Evolutionary conservation across 2,797 vertebrate species (phyloP).

Genomic region (Adrianichthys oophorus): DNA sequence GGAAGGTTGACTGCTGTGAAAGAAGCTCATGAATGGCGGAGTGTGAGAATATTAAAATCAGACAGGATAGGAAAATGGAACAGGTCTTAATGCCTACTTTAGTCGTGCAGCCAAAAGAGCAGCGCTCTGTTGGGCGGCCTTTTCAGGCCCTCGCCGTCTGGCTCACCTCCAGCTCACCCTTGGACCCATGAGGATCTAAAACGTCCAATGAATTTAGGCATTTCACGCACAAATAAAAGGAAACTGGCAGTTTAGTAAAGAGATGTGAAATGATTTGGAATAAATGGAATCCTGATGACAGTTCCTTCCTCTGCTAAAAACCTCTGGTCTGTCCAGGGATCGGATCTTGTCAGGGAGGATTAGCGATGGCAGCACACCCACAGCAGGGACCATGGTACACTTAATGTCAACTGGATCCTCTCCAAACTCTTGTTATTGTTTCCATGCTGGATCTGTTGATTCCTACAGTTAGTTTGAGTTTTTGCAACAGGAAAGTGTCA

Average conservation of each 20-base stretch:
- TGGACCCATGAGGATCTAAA: constrained; percentile 13
- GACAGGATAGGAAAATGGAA: background rate
- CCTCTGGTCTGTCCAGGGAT: constrained; percentile 47
- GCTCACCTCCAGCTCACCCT: constrained; percentile 31
- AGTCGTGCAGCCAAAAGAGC: background rate
- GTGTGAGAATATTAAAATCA: constrained; percentile 20
- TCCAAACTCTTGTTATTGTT: background rate
- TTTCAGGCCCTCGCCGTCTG: constrained; percentile 14
- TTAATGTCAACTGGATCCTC: constrained; percentile 40
- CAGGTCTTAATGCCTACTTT: background rate
- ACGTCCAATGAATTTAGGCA: constrained; percentile 5
- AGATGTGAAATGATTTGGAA: background rate
- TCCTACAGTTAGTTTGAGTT: too few species aligned
- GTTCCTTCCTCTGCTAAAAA: constrained; percentile 39
- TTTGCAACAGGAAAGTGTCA: too few species aligned
- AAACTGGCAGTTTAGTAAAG: background rate
- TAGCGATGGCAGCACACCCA: constrained; percentile 46
- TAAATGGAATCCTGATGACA: constrained; percentile 20
- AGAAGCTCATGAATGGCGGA: constrained; percentile 48
- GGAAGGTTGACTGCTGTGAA: constrained; percentile 38
- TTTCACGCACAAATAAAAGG: background rate
- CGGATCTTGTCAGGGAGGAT: constrained; percentile 57
- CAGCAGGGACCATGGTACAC: constrained; percentile 40
- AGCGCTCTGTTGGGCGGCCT: background rate
- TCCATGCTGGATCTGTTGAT: too few species aligned